Percentiles rank a stretch among this genome's conserved stretches.
phyloP scores from a whole-genome alignment of 2,888 invertebrate genomes.

The Lacanobia oleracea region DNA sequence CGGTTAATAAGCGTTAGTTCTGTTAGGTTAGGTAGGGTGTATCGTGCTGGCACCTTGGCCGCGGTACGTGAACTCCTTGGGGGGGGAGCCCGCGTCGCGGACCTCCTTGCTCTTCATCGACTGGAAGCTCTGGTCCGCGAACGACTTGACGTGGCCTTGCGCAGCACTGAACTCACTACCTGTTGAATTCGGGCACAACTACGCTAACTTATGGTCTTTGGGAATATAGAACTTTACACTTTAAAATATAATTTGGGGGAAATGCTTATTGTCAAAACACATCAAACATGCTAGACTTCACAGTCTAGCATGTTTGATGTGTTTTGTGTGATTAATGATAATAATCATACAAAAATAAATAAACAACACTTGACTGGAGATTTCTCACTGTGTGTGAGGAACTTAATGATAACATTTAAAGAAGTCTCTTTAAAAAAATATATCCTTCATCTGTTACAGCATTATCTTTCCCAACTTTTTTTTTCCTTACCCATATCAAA shows the following conservation, averaged over 20 bases:
- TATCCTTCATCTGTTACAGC: too few relatives aligned
- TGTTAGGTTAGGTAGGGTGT: slow-evolving; percentile 73
- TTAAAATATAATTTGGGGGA: background rate
- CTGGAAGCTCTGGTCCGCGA: slow-evolving; percentile 94
- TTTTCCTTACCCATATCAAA: background rate
- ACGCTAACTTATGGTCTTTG: slow-evolving; percentile 69
- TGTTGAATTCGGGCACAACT: slow-evolving; percentile 79
- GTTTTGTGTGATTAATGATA: too few relatives aligned
- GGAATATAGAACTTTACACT: background rate
- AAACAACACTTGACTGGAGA: background rate
- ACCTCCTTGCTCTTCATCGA: slow-evolving; percentile 95
- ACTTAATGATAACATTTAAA: background rate
- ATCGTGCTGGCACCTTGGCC: slow-evolving; percentile 85
- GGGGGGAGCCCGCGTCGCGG: slow-evolving; percentile 94
- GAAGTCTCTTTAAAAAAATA: too few relatives aligned
- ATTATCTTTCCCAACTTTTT: background rate
- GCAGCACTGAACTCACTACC: slow-evolving; percentile 87
- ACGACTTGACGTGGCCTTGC: slow-evolving; percentile 92
- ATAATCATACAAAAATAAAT: background rate
- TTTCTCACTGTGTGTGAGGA: background rate
- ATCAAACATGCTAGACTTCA: background rate
- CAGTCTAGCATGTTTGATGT: too few relatives aligned
- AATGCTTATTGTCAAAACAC: background rate
- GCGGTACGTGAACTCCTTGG: slow-evolving; percentile 90
- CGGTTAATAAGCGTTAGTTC: slow-evolving; percentile 85